phyloP scores from a whole-genome alignment of 2,113 vertebrate species.

The Apteryx mantelli region DNA sequence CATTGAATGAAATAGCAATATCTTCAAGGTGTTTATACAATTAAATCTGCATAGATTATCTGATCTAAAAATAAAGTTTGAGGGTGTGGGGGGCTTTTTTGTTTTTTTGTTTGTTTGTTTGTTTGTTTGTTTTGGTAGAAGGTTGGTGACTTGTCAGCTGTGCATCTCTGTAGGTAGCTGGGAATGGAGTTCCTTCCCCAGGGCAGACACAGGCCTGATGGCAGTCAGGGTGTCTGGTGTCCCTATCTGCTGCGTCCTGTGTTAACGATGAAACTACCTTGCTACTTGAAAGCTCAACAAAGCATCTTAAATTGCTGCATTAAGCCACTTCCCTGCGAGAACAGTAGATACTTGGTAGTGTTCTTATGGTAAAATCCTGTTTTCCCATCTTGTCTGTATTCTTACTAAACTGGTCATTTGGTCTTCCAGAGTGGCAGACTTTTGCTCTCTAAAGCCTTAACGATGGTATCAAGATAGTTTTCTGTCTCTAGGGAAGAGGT shows the following conservation, averaged over 20 bases:
- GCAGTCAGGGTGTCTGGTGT: background rate
- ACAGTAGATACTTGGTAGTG: background rate
- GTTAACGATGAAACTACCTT: background rate
- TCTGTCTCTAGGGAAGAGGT: background rate
- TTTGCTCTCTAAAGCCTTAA: background rate
- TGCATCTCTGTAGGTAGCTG: background rate
- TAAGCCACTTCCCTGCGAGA: background rate
- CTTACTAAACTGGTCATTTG: background rate
- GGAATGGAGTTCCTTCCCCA: background rate
- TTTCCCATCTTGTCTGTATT: background rate
- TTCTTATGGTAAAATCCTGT: background rate
- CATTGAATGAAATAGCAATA: background rate
- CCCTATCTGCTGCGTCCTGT: background rate
- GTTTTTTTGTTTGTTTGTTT: too few relatives aligned
- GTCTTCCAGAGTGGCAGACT: background rate
- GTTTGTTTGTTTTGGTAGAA: background rate
- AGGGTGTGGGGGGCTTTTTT: background rate
- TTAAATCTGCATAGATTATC: background rate
- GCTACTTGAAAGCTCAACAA: background rate
- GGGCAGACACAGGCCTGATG: background rate
- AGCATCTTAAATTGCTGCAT: background rate
- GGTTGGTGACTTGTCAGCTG: fast-evolving
- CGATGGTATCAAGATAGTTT: background rate
- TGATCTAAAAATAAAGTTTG: background rate
- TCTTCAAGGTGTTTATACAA: background rate